Percentiles rank a stretch among this genome's conserved stretches.
Evolutionary conservation across 2,888 invertebrate genomes (phyloP).

Genomic region (Sylvicola fuscatus): DNA sequence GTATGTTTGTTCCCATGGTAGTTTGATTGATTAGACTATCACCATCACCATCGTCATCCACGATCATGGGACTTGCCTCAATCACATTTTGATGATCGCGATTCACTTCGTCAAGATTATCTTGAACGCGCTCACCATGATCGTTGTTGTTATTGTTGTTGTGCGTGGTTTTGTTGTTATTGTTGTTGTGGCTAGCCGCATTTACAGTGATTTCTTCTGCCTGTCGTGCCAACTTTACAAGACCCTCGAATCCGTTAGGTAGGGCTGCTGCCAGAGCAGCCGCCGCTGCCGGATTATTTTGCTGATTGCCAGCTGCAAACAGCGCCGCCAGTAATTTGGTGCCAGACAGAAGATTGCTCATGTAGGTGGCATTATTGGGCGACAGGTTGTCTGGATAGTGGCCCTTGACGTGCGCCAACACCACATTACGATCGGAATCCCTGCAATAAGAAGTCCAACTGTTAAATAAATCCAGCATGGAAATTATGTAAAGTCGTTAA

Average conservation of each 20-base stretch:
- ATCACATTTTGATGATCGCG: too few species aligned
- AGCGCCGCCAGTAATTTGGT: too few species aligned
- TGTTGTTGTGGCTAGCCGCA: background rate
- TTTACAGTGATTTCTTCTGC: background rate
- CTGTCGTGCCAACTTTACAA: background rate
- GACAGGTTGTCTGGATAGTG: conserved; percentile 26
- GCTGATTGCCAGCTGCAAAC: background rate
- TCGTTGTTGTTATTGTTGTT: conserved; percentile 3
- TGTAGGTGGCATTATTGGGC: background rate
- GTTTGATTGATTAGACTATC: too few species aligned
- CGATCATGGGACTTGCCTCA: too few species aligned
- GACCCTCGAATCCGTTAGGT: background rate
- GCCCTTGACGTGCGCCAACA: conserved; percentile 42
- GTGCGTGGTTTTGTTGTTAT: too few species aligned
- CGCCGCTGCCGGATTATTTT: background rate
- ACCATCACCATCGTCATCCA: too few species aligned
- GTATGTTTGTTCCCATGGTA: too few species aligned
- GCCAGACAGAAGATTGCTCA: background rate
- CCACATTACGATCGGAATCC: conserved; percentile 39
- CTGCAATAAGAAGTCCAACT: conserved; percentile 17
- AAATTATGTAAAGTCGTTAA: background rate
- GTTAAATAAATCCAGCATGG: background rate
- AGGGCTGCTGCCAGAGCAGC: background rate
- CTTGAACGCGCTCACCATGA: too few species aligned
- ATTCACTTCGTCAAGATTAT: too few species aligned